Percentiles rank a stretch among this genome's conserved stretches.
Conservation (phyloP, 2,797 vertebrate species). For the Melanotaenia pygmaea region DNA sequence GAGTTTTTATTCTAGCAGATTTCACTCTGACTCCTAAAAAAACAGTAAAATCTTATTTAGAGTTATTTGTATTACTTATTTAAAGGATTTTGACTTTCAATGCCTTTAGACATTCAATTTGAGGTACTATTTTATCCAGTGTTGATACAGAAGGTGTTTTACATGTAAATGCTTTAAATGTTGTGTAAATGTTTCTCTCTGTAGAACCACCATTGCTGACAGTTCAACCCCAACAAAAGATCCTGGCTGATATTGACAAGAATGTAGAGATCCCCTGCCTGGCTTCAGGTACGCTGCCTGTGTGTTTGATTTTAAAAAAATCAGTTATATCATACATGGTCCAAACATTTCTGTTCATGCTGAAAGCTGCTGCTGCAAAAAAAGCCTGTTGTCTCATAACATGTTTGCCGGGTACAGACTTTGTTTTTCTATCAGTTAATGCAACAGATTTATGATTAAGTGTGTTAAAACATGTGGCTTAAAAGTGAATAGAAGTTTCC, state of each 20-base stretch:
- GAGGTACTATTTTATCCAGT: neutral
- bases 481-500: neutral
- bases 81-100: neutral
- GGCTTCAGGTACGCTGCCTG: constrained; percentile 83
- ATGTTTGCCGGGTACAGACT: neutral
- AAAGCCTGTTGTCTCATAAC: neutral
- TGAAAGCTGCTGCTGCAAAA: neutral
- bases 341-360: neutral
- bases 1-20: constrained; percentile 25
- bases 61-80: neutral
- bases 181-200: constrained; percentile 8
- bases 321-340: neutral
- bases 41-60: neutral
- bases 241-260: constrained; percentile 86
- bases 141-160: constrained; percentile 10
- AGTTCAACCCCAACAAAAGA: constrained; percentile 83
- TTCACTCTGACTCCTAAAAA: neutral
- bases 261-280: constrained; percentile 88
- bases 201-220: constrained; percentile 90
- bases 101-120: neutral
- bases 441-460: neutral
- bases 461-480: neutral
- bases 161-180: constrained; percentile 10
- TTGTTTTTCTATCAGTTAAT: neutral
- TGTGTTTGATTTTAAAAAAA: neutral